These are phyloP conservation scores for Phaenicophaeus curvirostris DNA, from an alignment of 2,797 vertebrate genomes.

Conservation along the genomic window DNA sequence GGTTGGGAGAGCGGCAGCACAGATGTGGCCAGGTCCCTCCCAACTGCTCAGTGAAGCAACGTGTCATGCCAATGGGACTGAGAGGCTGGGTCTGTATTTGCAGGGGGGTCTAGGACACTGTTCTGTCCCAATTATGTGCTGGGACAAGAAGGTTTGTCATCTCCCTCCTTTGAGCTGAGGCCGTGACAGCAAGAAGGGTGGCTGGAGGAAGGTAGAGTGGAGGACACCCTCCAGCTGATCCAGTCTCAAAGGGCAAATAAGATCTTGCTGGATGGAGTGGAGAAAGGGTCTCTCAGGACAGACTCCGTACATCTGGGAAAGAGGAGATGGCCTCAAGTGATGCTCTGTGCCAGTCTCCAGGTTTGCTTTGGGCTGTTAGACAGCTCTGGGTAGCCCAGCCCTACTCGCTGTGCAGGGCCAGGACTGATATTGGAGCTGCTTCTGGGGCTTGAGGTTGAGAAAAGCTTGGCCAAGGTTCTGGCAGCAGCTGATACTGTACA, in stretches of 20 bases:
- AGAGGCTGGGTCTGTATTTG: neutral
- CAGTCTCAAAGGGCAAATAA: neutral
- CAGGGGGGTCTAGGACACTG: neutral
- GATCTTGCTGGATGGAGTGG: neutral
- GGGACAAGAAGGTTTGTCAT: neutral
- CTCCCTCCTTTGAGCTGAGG: neutral
- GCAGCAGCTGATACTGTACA: neutral
- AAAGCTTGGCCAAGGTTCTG: neutral
- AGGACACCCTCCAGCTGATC: neutral
- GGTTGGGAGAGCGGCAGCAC: neutral
- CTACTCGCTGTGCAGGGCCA: too few relatives aligned
- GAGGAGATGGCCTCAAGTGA: neutral
- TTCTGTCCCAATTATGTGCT: neutral
- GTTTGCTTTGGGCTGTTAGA: neutral
- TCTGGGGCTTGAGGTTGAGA: neutral
- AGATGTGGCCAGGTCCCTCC: too few relatives aligned
- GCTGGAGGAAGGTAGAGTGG: neutral
- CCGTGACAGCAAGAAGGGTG: neutral
- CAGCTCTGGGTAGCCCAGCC: rapidly evolving
- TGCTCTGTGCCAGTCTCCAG: rapidly evolving
- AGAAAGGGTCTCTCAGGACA: neutral
- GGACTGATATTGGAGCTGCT: neutral
- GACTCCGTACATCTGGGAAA: neutral
- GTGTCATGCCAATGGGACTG: neutral
- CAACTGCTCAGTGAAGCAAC: neutral